phyloP scores from a whole-genome alignment of 1,140 invertebrate genomes.

The Heliconius congener region DNA sequence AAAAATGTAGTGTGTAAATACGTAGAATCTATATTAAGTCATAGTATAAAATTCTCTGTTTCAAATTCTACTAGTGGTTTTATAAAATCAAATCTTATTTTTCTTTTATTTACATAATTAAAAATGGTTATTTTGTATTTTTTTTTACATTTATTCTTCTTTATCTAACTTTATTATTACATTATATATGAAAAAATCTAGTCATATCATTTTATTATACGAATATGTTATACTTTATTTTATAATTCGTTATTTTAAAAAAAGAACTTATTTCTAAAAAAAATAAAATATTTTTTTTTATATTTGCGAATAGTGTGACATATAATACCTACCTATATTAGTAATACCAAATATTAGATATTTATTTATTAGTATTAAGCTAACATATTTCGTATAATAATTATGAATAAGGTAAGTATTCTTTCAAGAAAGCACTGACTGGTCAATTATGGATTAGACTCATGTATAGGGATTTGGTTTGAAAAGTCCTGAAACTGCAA shows the following conservation, averaged over 20 bases:
- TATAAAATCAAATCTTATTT: not conserved
- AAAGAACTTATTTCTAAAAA: too few relatives aligned
- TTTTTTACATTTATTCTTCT: not conserved
- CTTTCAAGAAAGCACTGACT: slow-evolving; percentile 73
- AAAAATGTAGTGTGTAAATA: slow-evolving; percentile 4
- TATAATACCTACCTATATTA: not conserved
- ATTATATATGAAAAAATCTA: too few relatives aligned
- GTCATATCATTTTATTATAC: too few relatives aligned
- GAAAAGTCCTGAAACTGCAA: slow-evolving; percentile 44
- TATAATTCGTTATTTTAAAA: too few relatives aligned
- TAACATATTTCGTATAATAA: not conserved
- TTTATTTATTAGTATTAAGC: not conserved
- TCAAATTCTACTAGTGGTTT: not conserved
- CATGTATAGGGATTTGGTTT: slow-evolving; percentile 68
- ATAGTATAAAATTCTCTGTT: not conserved
- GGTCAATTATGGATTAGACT: slow-evolving; percentile 79
- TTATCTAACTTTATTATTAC: too few relatives aligned
- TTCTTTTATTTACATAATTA: not conserved
- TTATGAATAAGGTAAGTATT: slow-evolving; percentile 50
- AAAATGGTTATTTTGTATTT: not conserved
- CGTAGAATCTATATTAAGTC: slow-evolving; percentile 8
- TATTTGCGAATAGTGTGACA: not conserved
- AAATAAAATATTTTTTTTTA: too few relatives aligned
- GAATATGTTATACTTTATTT: too few relatives aligned
- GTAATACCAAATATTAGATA: not conserved